Percentiles rank a stretch among this genome's conserved stretches.
These are phyloP conservation scores for Melieria omissa DNA, from an alignment of 2,888 invertebrate species.

Conservation along the genomic window DNA sequence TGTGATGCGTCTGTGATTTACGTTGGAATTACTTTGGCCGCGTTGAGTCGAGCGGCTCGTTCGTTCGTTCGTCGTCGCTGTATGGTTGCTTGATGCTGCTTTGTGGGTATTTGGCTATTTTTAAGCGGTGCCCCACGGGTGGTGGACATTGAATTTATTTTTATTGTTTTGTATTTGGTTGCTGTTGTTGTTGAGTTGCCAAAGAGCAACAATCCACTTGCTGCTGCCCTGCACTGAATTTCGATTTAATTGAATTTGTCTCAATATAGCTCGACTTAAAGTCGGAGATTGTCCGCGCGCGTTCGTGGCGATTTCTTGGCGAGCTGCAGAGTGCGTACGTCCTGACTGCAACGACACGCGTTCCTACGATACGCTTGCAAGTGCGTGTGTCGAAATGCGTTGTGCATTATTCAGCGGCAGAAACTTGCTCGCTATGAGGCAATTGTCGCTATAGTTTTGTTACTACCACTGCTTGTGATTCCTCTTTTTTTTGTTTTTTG, in stretches of 20 bases:
- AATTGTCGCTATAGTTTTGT: too few species aligned
- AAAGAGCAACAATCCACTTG: neutral
- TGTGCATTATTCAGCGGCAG: too few species aligned
- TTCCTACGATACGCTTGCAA: too few species aligned
- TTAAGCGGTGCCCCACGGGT: slow-evolving; percentile 54
- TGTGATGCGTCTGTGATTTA: too few species aligned
- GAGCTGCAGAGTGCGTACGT: too few species aligned
- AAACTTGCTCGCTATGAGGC: too few species aligned
- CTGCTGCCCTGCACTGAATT: neutral
- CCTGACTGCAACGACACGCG: too few species aligned
- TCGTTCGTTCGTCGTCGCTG: slow-evolving; percentile 21
- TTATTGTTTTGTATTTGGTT: neutral
- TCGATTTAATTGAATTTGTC: neutral
- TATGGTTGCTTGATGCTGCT: too few species aligned
- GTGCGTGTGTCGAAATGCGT: too few species aligned
- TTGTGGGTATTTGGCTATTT: slow-evolving; percentile 52
- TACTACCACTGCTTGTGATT: too few species aligned
- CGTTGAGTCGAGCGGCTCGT: slow-evolving; percentile 26
- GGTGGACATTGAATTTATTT: slow-evolving; percentile 59
- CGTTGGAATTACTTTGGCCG: slow-evolving; percentile 13
- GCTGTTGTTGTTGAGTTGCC: neutral
- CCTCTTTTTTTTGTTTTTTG: too few species aligned
- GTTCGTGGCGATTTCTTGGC: too few species aligned
- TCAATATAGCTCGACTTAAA: neutral
- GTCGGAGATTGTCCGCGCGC: neutral